Conservation (phyloP, 2,797 vertebrate genomes). For the Mallotus villosus region DNA sequence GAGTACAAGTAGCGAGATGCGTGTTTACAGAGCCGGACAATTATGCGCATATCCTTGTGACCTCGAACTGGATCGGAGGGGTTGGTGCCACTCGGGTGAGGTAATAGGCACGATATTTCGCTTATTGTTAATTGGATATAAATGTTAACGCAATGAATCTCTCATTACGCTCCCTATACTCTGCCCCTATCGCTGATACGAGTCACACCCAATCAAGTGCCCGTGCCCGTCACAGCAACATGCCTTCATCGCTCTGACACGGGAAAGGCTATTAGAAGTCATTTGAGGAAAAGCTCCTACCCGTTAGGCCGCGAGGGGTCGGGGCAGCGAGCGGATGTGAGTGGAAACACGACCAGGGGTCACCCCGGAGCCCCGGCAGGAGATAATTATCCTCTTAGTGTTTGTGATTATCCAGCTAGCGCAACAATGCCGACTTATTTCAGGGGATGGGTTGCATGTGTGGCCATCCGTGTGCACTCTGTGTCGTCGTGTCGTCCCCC, state of each 20-base stretch:
- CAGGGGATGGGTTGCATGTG: conserved; percentile 65
- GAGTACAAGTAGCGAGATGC: conserved; percentile 24
- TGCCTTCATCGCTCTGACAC: conserved; percentile 69
- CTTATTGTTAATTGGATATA: conserved; percentile 69
- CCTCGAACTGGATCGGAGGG: conserved; percentile 13
- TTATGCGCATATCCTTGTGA: conserved; percentile 55
- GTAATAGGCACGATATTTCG: conserved; percentile 37
- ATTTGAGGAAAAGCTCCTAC: conserved; percentile 73
- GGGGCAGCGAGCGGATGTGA: conserved; percentile 54
- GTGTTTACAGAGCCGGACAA: conserved; percentile 56
- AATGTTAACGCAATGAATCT: conserved; percentile 67
- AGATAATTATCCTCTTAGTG: conserved; percentile 75
- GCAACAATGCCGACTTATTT: conserved; percentile 60
- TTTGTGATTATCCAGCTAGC: conserved; percentile 70
- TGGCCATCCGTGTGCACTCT: conserved; percentile 60
- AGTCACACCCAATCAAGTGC: conserved; percentile 52
- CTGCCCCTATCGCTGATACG: conserved; percentile 54
- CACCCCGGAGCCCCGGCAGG: conserved; percentile 51
- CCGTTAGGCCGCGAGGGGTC: conserved; percentile 66
- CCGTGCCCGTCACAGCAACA: conserved; percentile 54
- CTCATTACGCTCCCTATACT: conserved; percentile 59
- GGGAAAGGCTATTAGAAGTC: conserved; percentile 65
- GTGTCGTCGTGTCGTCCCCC: conserved; percentile 13
- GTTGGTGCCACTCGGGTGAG: conserved; percentile 29
- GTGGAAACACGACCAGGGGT: conserved; percentile 57